phyloP scores from a whole-genome alignment of 2,888 invertebrate species.

The Diplazon laetatorius region DNA sequence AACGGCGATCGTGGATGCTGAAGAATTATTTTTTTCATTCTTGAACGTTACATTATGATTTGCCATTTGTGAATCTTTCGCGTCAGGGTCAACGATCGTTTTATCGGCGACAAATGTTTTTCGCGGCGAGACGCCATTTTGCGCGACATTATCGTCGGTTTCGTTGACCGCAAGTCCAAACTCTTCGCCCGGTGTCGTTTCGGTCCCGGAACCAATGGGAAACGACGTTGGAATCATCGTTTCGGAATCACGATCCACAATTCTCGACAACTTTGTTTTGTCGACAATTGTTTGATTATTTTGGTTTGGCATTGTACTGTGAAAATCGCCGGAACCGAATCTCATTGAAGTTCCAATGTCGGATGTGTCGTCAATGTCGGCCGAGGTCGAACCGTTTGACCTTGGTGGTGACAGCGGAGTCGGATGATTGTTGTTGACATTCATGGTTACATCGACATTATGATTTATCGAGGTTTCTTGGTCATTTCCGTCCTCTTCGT shows the following conservation, averaged over 20 bases:
- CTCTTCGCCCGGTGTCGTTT: neutral
- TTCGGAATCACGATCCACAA: neutral
- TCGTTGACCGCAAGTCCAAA: neutral
- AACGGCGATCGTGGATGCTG: neutral
- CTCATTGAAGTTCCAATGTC: slow-evolving; percentile 26
- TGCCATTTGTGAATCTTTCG: neutral
- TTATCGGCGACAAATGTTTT: no score
- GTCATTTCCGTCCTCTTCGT: neutral
- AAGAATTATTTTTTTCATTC: neutral
- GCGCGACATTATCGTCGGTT: neutral
- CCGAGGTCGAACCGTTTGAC: neutral
- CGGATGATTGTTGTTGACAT: neutral
- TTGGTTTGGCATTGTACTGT: neutral
- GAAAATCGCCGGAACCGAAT: slow-evolving; percentile 22
- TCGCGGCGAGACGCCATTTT: neutral
- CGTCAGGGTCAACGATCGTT: neutral
- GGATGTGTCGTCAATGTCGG: neutral
- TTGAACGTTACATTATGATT: neutral
- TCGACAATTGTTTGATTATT: neutral
- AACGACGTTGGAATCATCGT: neutral
- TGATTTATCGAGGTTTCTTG: neutral
- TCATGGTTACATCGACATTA: neutral
- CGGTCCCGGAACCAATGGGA: neutral
- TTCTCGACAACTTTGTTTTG: neutral
- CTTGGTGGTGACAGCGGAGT: neutral